Evolutionary conservation across 92 coral and sea anemone species (phyloP).

Genomic region (Desmophyllum pertusum): DNA sequence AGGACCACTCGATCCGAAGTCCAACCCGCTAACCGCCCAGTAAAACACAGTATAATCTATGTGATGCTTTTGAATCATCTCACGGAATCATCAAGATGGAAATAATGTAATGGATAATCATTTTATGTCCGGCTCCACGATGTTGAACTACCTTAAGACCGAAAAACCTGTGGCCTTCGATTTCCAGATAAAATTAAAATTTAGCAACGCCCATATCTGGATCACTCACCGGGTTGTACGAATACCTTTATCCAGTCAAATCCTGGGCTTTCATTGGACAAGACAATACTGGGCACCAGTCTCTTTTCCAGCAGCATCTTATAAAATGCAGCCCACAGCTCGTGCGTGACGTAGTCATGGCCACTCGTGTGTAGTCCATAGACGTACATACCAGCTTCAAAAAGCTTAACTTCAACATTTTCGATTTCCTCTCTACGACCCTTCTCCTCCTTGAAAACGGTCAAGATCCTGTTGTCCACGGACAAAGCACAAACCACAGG

Average conservation of each 20-base stretch:
- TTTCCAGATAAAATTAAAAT: too few relatives aligned
- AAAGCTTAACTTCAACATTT: conserved; percentile 73
- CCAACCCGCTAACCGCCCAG: too few relatives aligned
- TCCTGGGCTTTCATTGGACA: conserved; percentile 68
- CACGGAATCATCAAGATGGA: too few relatives aligned
- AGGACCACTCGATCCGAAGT: too few relatives aligned
- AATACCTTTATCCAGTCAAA: conserved; percentile 60
- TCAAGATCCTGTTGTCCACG: conserved; percentile 66
- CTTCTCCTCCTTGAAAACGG: conserved; percentile 62
- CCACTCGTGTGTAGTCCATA: conserved; percentile 47
- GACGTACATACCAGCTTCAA: conserved; percentile 69
- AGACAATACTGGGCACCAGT: conserved; percentile 66
- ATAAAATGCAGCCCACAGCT: conserved; percentile 78
- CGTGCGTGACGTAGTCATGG: conserved; percentile 66
- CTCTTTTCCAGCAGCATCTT: conserved; percentile 62
- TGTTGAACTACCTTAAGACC: too few relatives aligned
- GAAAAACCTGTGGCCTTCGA: too few relatives aligned
- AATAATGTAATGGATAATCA: too few relatives aligned
- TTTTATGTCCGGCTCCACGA: too few relatives aligned
- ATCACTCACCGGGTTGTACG: conserved; percentile 24
- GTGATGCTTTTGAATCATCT: too few relatives aligned
- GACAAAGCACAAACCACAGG: conserved; percentile 69
- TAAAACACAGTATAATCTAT: too few relatives aligned
- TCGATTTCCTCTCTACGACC: conserved; percentile 63
- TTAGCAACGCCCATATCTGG: too few relatives aligned